Evolutionary conservation across 2,113 vertebrate species (phyloP).

Genomic region (Hystrix cristata): DNA sequence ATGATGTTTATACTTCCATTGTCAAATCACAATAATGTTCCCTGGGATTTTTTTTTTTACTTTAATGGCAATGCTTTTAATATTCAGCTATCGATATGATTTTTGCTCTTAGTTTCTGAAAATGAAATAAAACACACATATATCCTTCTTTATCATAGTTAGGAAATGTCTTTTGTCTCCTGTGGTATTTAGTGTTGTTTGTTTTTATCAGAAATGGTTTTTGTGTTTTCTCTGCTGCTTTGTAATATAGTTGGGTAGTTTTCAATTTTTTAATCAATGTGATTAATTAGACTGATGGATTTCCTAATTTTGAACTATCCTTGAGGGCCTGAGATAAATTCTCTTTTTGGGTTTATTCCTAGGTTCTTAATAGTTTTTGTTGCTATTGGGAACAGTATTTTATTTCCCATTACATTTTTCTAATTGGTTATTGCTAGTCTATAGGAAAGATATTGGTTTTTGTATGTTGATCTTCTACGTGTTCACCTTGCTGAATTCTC

Average conservation of each 20-base stretch:
- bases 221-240: constrained; percentile 25
- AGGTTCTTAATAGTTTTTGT: constrained; percentile 63
- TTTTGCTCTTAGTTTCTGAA: constrained; percentile 50
- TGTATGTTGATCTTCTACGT: constrained; percentile 61
- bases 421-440: constrained; percentile 73
- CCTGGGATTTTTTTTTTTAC: neutral
- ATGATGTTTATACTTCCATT: neutral
- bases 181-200: neutral
- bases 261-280: constrained; percentile 54
- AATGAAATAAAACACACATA: neutral
- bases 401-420: constrained; percentile 75
- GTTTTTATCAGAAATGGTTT: constrained; percentile 25
- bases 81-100: neutral
- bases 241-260: constrained; percentile 50
- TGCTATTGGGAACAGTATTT: constrained; percentile 49
- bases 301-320: constrained; percentile 61
- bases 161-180: constrained; percentile 47
- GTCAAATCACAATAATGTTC: neutral
- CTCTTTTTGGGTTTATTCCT: constrained; percentile 60
- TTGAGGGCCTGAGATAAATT: constrained; percentile 55
- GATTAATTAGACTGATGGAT: constrained; percentile 53
- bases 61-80: constrained; percentile 4
- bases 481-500: constrained; percentile 71
- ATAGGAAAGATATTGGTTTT: constrained; percentile 78
- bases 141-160: neutral